Base-by-base conservation (phyloP, 2,113 vertebrate species). In the Semicossyphus pulcher region DNA sequence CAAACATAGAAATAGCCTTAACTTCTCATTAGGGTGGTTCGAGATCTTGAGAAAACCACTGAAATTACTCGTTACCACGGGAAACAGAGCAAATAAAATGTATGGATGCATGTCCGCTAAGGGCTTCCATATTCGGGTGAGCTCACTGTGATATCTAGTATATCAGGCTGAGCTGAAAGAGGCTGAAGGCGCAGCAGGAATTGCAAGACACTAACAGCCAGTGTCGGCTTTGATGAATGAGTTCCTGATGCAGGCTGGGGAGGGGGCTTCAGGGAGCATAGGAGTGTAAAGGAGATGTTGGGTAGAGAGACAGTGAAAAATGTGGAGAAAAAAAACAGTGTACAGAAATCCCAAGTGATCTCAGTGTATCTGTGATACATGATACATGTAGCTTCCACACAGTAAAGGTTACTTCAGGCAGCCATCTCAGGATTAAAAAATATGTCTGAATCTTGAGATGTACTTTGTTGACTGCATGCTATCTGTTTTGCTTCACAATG, bases 181-280 rank as follows among this genome's bases (percentile, higher is more conserved):
- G 21, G 61, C 44, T 69, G 48, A 45, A 59, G 57, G 45, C 36
- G n/a, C 34, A 48, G 31, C 21, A 76, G 47, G 70, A 64, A 68
- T 15, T 23, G 41, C 18, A 28, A 56, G 65, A 67, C 39, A 44
- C 39, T 48, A 67, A 21, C 65, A 54, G 32, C 74, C 56, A 42
- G 10, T 57, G 78, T 58, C 32, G 5, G 23, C 23, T 75, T 53
- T 78, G 78, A 87, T 87, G 41, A 82, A 89, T 44, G 26, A 87
- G 57, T 37, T 71, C 48, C 26, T 60, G 59, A 21, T 68, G 67
- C 39, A 65, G 49, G 67, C 3, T 56, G 42, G 20, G 26, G 39
- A 6, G 7, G 3, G 25, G 12, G 10, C 11, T 16, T 34, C 7
- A 41, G 18, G 20, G 39, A 57, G 20, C 28, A 32, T 31, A 45